Conservation (phyloP, 2,113 vertebrate species). For the Nesogale talazaci region DNA sequence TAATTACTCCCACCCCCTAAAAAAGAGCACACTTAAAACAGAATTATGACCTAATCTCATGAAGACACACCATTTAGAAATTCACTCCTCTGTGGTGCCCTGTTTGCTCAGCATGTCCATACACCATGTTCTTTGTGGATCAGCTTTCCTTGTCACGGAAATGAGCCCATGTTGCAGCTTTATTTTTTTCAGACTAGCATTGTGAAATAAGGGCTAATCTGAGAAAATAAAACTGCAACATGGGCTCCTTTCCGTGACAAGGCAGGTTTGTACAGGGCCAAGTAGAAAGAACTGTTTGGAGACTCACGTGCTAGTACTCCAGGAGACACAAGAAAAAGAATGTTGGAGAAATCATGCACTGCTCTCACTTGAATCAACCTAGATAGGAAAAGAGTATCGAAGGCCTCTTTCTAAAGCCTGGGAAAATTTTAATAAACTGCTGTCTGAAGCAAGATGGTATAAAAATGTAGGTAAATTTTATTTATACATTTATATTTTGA, state of each 20-base stretch:
- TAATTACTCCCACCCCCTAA: not conserved
- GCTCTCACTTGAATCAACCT: accelerated
- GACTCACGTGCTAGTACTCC: not conserved
- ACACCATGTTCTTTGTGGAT: not conserved
- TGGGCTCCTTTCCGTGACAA: too few species aligned
- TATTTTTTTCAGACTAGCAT: not conserved
- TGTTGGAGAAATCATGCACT: not conserved
- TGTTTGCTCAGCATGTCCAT: too few species aligned
- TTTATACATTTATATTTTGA: too few species aligned
- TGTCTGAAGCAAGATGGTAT: not conserved
- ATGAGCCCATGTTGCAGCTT: too few species aligned
- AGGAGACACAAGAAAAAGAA: not conserved
- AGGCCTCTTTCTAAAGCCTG: accelerated
- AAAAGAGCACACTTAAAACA: not conserved
- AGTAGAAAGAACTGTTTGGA: not conserved
- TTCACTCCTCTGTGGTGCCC: too few species aligned
- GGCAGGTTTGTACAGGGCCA: too few species aligned
- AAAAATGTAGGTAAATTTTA: too few species aligned
- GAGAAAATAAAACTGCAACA: too few species aligned
- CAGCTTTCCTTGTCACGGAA: not conserved
- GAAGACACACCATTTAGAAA: not conserved
- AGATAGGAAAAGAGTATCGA: accelerated
- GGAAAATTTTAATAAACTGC: accelerated
- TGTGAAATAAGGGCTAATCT: not conserved
- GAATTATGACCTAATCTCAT: not conserved